A percentile compares a stretch with the other conserved stretches of the same genome.
Evolutionary conservation across 2,113 vertebrate genomes (phyloP).

Genomic region (Catharus fuscescens): DNA sequence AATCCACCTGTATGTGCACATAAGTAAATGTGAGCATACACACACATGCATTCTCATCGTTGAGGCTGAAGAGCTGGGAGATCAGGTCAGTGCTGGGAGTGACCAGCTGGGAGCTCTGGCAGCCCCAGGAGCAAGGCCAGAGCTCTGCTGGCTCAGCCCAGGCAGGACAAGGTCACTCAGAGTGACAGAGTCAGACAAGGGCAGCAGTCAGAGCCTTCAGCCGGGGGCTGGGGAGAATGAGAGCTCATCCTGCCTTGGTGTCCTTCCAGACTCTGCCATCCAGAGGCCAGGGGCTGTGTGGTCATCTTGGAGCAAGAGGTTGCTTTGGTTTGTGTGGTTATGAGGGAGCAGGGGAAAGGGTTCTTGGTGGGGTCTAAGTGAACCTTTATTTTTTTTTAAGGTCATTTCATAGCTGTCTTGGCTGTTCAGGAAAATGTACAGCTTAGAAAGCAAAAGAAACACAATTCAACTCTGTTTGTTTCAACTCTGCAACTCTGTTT

Average conservation of each 20-base stretch:
- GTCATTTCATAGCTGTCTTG: not conserved
- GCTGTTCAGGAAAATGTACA: not conserved
- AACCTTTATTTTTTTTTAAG: not conserved
- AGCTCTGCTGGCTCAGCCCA: fast-evolving
- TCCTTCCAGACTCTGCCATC: not conserved
- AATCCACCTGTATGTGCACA: fast-evolving
- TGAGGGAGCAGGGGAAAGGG: not conserved
- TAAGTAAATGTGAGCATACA: not conserved
- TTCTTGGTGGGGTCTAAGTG: not conserved
- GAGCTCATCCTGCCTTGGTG: not conserved
- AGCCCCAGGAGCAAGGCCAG: not conserved
- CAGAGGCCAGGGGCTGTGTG: not conserved
- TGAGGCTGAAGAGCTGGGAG: not conserved
- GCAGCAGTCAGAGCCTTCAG: not conserved
- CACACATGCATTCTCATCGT: fast-evolving
- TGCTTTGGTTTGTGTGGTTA: not conserved
- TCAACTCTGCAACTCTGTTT: not conserved
- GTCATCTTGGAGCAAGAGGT: not conserved
- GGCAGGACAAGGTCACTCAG: not conserved
- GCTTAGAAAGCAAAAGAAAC: not conserved
- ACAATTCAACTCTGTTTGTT: not conserved
- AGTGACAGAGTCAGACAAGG: too few relatives aligned
- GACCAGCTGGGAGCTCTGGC: not conserved
- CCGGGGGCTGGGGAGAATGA: not conserved
- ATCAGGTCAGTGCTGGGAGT: not conserved